These are phyloP conservation scores for Psittacara wagleri DNA, from an alignment of 2,113 vertebrate species.

Conservation along the genomic window DNA sequence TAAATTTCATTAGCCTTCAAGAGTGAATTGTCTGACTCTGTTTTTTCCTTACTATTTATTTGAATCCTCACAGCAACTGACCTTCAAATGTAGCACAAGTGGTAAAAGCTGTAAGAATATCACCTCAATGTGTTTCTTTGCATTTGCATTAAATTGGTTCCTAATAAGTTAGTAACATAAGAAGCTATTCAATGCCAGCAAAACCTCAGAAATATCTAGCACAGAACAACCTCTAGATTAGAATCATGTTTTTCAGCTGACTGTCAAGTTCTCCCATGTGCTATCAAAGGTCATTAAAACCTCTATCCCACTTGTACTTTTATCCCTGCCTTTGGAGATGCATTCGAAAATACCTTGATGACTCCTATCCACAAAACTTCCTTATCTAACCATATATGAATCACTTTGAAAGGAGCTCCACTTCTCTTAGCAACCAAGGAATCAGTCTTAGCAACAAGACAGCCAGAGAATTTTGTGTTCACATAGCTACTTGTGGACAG, in stretches of 20 bases:
- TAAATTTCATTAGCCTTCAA: background rate
- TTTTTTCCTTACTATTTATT: background rate
- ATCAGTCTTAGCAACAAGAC: conserved; percentile 57
- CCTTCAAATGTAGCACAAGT: background rate
- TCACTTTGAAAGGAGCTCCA: conserved; percentile 43
- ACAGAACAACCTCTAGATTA: background rate
- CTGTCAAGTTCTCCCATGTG: background rate
- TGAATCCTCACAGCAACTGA: background rate
- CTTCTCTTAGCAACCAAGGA: conserved; percentile 59
- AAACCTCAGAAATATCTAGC: background rate
- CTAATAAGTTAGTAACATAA: background rate
- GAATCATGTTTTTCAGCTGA: background rate
- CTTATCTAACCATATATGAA: conserved; percentile 42
- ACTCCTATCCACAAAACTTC: conserved; percentile 8
- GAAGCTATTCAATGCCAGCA: background rate
- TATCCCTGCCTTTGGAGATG: background rate
- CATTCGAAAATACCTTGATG: conserved; percentile 17
- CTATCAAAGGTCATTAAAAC: background rate
- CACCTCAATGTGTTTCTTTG: background rate
- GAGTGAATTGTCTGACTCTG: background rate
- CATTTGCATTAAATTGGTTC: background rate
- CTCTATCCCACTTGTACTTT: background rate
- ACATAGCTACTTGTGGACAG: conserved; percentile 14
- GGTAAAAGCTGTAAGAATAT: background rate
- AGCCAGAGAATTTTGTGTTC: conserved; percentile 48